Evolutionary conservation across 2,797 vertebrate species (phyloP).

Genomic region (Hafferia zeledoni): DNA sequence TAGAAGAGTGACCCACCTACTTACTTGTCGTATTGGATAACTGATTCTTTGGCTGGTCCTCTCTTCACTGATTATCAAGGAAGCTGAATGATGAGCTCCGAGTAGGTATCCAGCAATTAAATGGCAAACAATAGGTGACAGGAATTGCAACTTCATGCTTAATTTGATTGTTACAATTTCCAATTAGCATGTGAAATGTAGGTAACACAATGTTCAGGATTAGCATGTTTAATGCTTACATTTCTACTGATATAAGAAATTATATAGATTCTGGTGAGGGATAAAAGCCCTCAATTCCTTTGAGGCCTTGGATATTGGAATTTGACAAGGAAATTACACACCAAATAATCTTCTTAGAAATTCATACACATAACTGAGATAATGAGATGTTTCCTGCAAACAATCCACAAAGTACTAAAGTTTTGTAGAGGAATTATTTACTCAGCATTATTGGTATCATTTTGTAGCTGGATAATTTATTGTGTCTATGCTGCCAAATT

Average conservation of each 20-base stretch:
- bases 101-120: slow-evolving; percentile 33
- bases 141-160: slow-evolving; percentile 10
- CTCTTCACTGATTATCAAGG: slow-evolving; percentile 20
- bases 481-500: slow-evolving; percentile 10
- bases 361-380: slow-evolving; percentile 10
- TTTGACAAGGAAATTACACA: slow-evolving; percentile 37
- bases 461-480: slow-evolving; percentile 2
- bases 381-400: slow-evolving; percentile 40
- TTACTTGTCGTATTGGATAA: slow-evolving; percentile 1
- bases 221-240: slow-evolving; percentile 10
- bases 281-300: slow-evolving; percentile 18
- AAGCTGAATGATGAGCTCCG: slow-evolving; percentile 5
- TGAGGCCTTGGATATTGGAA: slow-evolving; percentile 25
- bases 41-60: not conserved
- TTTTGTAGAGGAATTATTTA: slow-evolving; percentile 27
- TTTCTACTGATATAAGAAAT: slow-evolving; percentile 7
- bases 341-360: slow-evolving; percentile 44
- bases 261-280: not conserved
- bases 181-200: slow-evolving; percentile 36
- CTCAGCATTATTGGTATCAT: not conserved
- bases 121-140: slow-evolving; percentile 50
- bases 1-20: not conserved
- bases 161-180: slow-evolving; percentile 28
- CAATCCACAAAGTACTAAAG: not conserved
- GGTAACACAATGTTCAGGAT: slow-evolving; percentile 6